phyloP scores from a whole-genome alignment of 2,113 vertebrate genomes.

The Ochotona princeps region DNA sequence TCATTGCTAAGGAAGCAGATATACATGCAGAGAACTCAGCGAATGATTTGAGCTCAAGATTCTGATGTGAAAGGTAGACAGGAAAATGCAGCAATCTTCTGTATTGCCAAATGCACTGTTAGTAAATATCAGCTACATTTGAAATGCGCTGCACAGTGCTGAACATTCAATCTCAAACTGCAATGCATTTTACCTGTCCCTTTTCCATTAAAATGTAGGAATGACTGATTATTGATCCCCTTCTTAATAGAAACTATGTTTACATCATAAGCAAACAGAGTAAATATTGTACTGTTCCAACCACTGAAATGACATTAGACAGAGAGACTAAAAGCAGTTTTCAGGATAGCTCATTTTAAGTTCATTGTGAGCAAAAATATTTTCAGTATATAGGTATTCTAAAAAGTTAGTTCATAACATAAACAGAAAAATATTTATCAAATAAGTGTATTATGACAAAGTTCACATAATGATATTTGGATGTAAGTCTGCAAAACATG shows the following conservation, averaged over 20 bases:
- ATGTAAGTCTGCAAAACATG: background rate
- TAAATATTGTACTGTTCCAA: background rate
- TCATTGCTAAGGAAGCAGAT: background rate
- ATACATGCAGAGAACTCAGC: background rate
- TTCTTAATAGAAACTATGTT: background rate
- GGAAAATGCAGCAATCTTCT: background rate
- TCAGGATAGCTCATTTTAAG: background rate
- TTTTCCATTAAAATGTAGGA: background rate
- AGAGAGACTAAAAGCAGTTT: background rate
- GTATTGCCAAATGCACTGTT: background rate
- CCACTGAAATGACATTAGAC: background rate
- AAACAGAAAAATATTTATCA: background rate
- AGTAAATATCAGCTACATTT: background rate
- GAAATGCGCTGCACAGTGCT: background rate
- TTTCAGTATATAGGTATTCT: background rate
- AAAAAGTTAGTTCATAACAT: background rate
- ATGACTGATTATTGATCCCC: background rate
- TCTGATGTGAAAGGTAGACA: background rate
- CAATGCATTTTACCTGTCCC: background rate
- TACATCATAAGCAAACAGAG: background rate
- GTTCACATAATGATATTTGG: background rate
- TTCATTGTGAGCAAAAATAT: background rate
- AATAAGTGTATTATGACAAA: background rate
- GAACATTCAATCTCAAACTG: background rate
- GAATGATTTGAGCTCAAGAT: background rate